These are phyloP conservation scores for Clarias platycephalus DNA, from an alignment of 2,797 vertebrate genomes.

Conservation along the genomic window DNA sequence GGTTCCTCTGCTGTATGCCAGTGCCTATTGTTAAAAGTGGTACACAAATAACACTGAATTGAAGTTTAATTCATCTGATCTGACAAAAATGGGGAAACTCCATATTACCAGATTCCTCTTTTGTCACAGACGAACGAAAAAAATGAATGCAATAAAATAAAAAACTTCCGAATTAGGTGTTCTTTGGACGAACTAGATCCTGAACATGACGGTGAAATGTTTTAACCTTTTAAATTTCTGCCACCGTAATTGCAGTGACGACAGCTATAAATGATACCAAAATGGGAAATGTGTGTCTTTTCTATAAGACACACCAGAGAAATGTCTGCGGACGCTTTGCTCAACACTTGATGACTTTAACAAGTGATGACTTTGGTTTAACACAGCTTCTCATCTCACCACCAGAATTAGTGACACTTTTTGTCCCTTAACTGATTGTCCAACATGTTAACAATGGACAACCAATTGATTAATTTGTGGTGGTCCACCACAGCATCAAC, in stretches of 20 bases:
- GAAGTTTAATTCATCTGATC: background rate
- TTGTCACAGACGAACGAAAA: background rate
- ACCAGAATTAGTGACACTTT: background rate
- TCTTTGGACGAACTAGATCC: background rate
- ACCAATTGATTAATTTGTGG: no score
- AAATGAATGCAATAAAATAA: background rate
- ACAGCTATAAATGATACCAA: background rate
- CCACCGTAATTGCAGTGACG: background rate
- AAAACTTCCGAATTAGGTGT: background rate
- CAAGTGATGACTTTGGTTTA: background rate
- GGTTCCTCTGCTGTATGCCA: background rate
- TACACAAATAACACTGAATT: background rate
- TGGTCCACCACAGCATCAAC: no score
- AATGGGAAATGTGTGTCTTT: background rate
- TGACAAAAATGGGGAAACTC: background rate
- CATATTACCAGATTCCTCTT: background rate
- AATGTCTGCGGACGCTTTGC: background rate
- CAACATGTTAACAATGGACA: no score
- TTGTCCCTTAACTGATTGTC: no score
- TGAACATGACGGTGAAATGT: background rate
- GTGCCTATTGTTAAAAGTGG: background rate
- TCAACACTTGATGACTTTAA: no score
- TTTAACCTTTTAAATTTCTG: no score
- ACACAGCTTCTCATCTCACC: background rate
- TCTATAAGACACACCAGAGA: background rate